Evolutionary conservation across 2,888 invertebrate genomes (phyloP), one percentile per base, ranked within the genome.

Genomic region (Hypercompe scribonia): DNA sequence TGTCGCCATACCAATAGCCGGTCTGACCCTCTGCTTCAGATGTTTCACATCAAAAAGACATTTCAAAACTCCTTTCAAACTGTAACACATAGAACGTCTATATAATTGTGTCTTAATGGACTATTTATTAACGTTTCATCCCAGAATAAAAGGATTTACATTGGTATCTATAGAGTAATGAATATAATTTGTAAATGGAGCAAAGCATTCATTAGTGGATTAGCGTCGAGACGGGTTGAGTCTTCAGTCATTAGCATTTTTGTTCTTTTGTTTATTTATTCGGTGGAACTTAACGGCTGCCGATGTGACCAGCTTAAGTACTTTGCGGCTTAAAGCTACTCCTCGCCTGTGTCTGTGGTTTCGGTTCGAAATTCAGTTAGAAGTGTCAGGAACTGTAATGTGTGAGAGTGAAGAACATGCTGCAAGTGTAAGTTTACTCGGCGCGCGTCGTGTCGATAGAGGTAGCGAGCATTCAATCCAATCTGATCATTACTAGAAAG

Each of bases 271-370:
- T 61, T 61, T 31, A 61, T 15, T 61, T 31, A 61, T 61, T 28
- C 58, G 31, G 31, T 18, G 28, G 42, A 73, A 81, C 71, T 81
- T 72, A n/a, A 34, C 34, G n/a, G 54, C 50, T 50, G 71, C 54
- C 63, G 66, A 39, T 33, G 31, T 68, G 71, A 75, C 70, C 72
- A 42, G 75, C 71, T 75, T 73, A 61, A 75, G 68, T 70, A 71
- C 73, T 81, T 78, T 61, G 66, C 15, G 34, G 58, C 65, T 69
- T 64, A 69, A 34, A 72, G 18, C 42, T 33, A 46, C 33, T 46
- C 31, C 64, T 64, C 64, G 24, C 3, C 34, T 10, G 64, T 34
- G 34, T 24, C 33, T 34, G 34, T 64, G 64, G 67, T 31, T 72
- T 72, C 28, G 42, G 58, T 64, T 36, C 18, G 28, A 21, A 68